Conservation (phyloP, 2,888 invertebrate species). For the Nebria salina region DNA sequence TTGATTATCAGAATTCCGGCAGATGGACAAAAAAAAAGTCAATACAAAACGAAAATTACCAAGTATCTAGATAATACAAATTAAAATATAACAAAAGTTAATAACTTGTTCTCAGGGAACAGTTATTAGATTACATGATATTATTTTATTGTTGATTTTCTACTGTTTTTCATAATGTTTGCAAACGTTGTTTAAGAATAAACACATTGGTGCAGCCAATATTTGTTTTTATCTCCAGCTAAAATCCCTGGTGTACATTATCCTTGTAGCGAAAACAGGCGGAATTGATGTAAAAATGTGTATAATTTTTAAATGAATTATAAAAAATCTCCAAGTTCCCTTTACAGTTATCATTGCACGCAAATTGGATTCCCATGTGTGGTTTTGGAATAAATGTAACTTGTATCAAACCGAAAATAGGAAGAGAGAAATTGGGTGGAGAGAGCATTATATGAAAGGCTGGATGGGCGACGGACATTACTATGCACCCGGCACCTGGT, state of each 20-base stretch:
- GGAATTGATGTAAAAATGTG: neutral
- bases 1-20: too few species aligned
- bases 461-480: conserved; percentile 5
- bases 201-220: too few species aligned
- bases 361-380: conserved; percentile 1
- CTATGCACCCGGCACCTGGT: conserved; percentile 32
- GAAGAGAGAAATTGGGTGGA: neutral
- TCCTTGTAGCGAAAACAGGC: neutral
- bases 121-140: too few species aligned
- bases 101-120: too few species aligned
- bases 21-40: too few species aligned
- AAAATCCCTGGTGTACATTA: neutral
- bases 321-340: neutral
- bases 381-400: neutral
- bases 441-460: neutral
- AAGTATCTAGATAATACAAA: too few species aligned
- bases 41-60: too few species aligned
- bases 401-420: neutral
- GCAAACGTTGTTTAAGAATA: too few species aligned
- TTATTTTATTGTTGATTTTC: too few species aligned
- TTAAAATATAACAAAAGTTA: too few species aligned
- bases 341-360: neutral
- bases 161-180: too few species aligned
- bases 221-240: too few species aligned
- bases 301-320: conserved; percentile 1